Evolutionary conservation across 1,140 invertebrate species (phyloP).

Genomic region (Drosophila pruinosa): DNA sequence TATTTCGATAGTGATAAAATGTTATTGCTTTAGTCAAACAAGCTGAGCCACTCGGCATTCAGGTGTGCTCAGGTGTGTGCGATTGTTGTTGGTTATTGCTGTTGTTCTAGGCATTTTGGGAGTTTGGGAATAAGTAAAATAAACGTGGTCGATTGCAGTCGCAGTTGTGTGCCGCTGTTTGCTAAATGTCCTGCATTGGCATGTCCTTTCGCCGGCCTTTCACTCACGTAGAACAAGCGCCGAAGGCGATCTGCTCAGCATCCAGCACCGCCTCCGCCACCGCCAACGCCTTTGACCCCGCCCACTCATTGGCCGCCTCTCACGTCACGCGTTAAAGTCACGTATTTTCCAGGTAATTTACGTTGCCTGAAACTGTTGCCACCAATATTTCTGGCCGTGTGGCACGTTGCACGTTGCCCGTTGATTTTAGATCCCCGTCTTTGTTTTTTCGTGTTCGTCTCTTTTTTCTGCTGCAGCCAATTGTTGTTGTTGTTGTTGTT

Average conservation of each 20-base stretch:
- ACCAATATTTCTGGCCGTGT: constrained; percentile 74
- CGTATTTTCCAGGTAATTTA: constrained; percentile 81
- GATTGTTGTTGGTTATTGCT: neutral
- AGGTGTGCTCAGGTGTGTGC: constrained; percentile 13
- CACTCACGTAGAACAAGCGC: constrained; percentile 37
- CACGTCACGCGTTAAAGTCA: constrained; percentile 74
- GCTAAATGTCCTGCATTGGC: constrained; percentile 24
- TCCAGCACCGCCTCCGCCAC: neutral
- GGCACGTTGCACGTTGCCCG: constrained; percentile 31
- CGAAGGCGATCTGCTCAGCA: constrained; percentile 2
- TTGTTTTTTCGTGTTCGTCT: constrained; percentile 17
- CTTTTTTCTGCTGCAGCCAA: neutral
- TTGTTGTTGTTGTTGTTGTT: constrained; percentile 15
- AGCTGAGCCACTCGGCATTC: neutral
- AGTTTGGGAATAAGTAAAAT: constrained; percentile 9
- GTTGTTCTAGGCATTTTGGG: constrained; percentile 12
- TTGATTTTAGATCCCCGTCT: constrained; percentile 62
- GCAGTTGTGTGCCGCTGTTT: constrained; percentile 24
- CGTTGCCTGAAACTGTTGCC: constrained; percentile 77
- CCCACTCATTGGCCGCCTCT: constrained; percentile 18
- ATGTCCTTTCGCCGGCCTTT: constrained; percentile 41
- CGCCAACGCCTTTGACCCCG: neutral
- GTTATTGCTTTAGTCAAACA: no score
- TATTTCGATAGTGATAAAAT: no score
- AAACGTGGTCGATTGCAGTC: constrained; percentile 52